Evolutionary conservation across 2,888 invertebrate species (phyloP).

Genomic region (Xanthorhoe designata): DNA sequence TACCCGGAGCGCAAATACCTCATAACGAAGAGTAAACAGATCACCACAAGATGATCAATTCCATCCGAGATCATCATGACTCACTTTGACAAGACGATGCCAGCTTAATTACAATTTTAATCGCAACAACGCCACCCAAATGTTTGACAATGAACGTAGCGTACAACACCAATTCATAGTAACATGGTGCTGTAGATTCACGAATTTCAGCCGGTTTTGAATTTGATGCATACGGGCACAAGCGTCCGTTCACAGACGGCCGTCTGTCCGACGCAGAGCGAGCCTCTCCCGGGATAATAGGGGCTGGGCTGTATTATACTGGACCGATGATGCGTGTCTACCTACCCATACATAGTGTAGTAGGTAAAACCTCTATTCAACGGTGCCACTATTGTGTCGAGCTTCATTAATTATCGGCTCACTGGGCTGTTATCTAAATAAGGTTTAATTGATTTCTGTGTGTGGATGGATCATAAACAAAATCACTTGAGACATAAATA

Average conservation of each 20-base stretch:
- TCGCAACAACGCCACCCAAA: too few species aligned
- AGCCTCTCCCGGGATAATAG: background rate
- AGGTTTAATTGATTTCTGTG: background rate
- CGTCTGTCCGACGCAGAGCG: background rate
- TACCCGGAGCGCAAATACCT: too few species aligned
- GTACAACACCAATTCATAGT: too few species aligned
- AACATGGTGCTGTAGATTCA: too few species aligned
- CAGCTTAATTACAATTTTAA: too few species aligned
- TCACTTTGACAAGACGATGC: too few species aligned
- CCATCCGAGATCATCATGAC: too few species aligned
- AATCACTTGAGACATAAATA: background rate
- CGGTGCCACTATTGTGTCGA: constrained; percentile 17
- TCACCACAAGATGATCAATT: too few species aligned
- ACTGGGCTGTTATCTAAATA: background rate
- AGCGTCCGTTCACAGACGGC: background rate
- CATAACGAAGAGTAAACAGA: too few species aligned
- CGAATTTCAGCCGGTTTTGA: background rate
- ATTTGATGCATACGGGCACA: background rate
- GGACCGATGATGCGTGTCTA: constrained; percentile 50
- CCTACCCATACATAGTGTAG: constrained; percentile 15
- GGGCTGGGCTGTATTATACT: constrained; percentile 42
- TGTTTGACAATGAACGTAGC: too few species aligned
- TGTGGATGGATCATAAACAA: background rate
- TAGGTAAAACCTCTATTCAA: constrained; percentile 10
- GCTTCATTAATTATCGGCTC: constrained; percentile 12